Evolutionary conservation across 2,888 invertebrate genomes (phyloP).

Genomic region (Nasonia oneida): DNA sequence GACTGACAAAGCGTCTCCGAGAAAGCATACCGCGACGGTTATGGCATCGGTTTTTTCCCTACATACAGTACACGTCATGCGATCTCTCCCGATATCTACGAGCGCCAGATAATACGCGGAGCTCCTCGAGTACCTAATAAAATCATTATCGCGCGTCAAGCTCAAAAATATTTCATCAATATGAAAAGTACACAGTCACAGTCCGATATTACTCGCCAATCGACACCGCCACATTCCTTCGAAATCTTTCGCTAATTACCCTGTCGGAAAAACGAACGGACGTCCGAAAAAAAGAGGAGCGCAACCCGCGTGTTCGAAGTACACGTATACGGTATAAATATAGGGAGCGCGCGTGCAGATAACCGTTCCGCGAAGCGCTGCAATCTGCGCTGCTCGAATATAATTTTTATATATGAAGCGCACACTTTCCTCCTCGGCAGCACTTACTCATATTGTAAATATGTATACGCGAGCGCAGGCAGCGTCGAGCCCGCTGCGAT

Average conservation of each 20-base stretch:
- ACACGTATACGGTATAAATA: not conserved
- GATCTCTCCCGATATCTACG: not conserved
- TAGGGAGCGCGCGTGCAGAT: slow-evolving; percentile 5
- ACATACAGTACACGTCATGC: not conserved
- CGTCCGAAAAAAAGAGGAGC: not conserved
- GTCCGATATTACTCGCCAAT: not conserved
- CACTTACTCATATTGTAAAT: slow-evolving; percentile 51
- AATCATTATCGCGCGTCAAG: not conserved
- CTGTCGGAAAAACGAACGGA: not conserved
- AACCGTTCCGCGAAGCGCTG: slow-evolving; percentile 24
- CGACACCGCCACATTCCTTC: not conserved
- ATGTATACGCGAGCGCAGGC: slow-evolving; percentile 6
- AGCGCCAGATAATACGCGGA: not conserved
- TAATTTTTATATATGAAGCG: slow-evolving; percentile 19
- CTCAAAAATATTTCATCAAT: not conserved
- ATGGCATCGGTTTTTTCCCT: not conserved
- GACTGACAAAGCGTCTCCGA: not conserved
- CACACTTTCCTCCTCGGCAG: slow-evolving; percentile 2
- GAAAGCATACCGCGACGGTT: not conserved
- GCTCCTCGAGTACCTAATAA: not conserved
- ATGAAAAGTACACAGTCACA: not conserved
- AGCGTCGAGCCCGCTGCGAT: slow-evolving; percentile 30
- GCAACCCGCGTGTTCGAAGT: not conserved
- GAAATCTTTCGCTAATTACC: not conserved
- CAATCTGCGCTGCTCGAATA: slow-evolving; percentile 17